Evolutionary conservation across 2,797 vertebrate species (phyloP).

Genomic region (Chrosomus eos): DNA sequence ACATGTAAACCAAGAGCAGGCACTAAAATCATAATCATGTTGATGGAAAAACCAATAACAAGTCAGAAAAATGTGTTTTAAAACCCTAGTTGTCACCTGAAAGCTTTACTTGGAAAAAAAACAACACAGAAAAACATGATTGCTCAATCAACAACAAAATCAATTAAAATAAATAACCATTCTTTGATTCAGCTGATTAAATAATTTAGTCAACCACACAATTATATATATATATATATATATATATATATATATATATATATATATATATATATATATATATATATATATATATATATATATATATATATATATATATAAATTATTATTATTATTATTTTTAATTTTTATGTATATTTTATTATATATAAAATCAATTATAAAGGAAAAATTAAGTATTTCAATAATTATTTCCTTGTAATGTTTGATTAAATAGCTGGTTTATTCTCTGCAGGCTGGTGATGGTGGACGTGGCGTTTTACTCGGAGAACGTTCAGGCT

Average conservation of each 20-base stretch:
- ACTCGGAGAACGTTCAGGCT: slow-evolving; percentile 93
- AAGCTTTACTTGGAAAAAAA: background rate
- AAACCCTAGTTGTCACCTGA: slow-evolving; percentile 11
- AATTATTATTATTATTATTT: too few species aligned
- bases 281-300: too few species aligned
- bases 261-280: too few species aligned
- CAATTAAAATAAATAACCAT: slow-evolving; percentile 41
- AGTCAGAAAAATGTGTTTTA: background rate
- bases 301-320: too few species aligned
- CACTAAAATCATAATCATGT: background rate
- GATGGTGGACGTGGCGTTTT: slow-evolving; percentile 95
- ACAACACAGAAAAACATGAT: background rate
- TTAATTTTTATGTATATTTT: too few species aligned
- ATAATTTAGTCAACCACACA: too few species aligned
- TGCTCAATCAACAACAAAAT: slow-evolving; percentile 26
- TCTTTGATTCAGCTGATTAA: slow-evolving; percentile 40
- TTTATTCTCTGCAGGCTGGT: slow-evolving; percentile 82
- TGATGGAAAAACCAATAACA: background rate
- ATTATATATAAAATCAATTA: too few species aligned
- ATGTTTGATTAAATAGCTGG: too few species aligned
- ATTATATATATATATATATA: too few species aligned
- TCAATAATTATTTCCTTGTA: too few species aligned
- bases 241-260: too few species aligned
- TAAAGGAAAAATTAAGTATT: too few species aligned
- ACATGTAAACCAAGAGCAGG: slow-evolving; percentile 1